Percentiles rank a stretch among this genome's conserved stretches.
Conservation (phyloP, 2,113 vertebrate genomes). For the Erythrolamprus reginae region DNA sequence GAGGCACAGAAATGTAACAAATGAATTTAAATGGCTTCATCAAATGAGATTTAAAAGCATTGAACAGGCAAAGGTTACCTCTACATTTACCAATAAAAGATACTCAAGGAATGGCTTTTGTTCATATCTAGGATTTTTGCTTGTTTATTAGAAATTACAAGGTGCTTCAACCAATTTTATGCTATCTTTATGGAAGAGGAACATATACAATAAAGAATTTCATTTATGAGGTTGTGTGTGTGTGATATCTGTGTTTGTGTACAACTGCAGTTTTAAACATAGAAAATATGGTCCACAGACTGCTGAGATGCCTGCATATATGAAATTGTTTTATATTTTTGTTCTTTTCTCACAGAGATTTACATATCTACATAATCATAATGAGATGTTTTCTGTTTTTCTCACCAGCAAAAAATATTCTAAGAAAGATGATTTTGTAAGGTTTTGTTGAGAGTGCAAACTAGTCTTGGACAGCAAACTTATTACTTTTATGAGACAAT, state of each 20-base stretch:
- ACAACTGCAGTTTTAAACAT: not conserved
- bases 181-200: not conserved
- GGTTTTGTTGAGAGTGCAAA: not conserved
- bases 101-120: not conserved
- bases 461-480: not conserved
- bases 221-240: not conserved
- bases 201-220: not conserved
- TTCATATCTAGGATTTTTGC: not conserved
- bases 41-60: not conserved
- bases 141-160: not conserved
- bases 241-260: not conserved
- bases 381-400: not conserved
- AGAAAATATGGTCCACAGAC: not conserved
- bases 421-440: not conserved
- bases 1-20: not conserved
- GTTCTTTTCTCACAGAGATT: not conserved
- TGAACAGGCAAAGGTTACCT: not conserved
- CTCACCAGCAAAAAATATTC: not conserved
- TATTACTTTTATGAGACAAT: not conserved
- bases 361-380: not conserved
- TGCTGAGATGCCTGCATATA: not conserved
- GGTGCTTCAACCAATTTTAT: not conserved
- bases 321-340: not conserved
- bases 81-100: not conserved
- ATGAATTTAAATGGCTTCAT: not conserved